Evolutionary conservation across 2,797 vertebrate genomes (phyloP), one percentile per base, ranked within the genome.

Genomic region (Kryptolebias ocellatus): DNA sequence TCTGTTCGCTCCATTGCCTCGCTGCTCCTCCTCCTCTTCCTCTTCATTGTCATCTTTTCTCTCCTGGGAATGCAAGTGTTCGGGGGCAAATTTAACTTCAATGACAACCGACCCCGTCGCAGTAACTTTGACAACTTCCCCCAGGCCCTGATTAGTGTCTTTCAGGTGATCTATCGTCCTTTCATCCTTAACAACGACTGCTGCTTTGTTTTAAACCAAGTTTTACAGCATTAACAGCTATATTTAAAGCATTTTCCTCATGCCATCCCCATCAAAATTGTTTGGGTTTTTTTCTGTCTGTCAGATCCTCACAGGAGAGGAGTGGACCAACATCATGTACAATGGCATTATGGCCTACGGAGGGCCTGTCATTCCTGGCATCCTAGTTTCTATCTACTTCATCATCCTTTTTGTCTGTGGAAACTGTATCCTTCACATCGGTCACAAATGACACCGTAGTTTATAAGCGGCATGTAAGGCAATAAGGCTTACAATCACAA

Each of bases 51-150:
- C 67, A 98, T 99, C 92, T 99, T 98, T 55, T 95, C 95, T 8
- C 94, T 99, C 50, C 93, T 99, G 83, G 98, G 98, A 69, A 99
- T 99, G 98, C 98, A 99, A 86, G 97, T 99, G 80, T 99, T 99
- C 42, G 98, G 98, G 10, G 97, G 97, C 60, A 96, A 95, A 80
- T 99, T 95, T 53, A 97, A 97, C 90, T 99, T 99, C 0, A 88
- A 95, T 3, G 94, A 98, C 89, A 78, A 91, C 17, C 73, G 92
- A 60, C 83, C 95, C 47, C 89, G 93, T 14, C 96, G 98, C 67
- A 99, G 98, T 88, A 98, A 96, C 11, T 99, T 99, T 0, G 97
- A 99, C 87, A 98, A 94, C 88, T 99, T 99, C 72, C 96, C 97
- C 5, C 98, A 99, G 83, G 96, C 98, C 28, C 93, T 99, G 86